Base-by-base conservation (phyloP, 2,113 vertebrate species). In the Lamprotornis superbus region DNA sequence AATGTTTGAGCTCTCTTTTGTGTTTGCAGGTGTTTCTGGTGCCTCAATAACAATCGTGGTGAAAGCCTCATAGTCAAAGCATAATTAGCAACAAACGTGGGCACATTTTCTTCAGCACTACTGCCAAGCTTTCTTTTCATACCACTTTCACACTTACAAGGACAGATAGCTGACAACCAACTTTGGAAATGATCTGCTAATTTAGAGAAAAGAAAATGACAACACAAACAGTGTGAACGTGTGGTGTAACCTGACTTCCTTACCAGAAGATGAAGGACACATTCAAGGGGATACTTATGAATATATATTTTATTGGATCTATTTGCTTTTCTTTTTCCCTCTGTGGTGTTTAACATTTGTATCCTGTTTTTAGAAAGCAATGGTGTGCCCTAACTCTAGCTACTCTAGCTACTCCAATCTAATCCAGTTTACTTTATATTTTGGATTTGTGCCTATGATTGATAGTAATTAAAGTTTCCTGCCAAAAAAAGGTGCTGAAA, bases 401-500 rank as follows among this genome's bases (percentile, higher is more conserved):
- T 75, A 50, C 6, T 49, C 24, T 18, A 76, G 55, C 15, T 75
- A 63, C 44, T 35, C 2, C 4, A 70, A 81, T 74, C 30, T 63
- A 80, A 92, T 60, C 42, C 30, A 63, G 47, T 80, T 82, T 89
- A 87, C 18, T 84, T 80, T 92, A 21, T 63, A 28, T 42, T 81
- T 91, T 96, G 88, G 76, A 88, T 80, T 81, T 78, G 13, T 71
- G 56, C 50, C 50, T 52, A 28, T 84, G 35, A 77, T 74, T 67
- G 47, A 93, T n/a, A 57, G 33, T 68, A 89, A 94, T 94, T 90
- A 89, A 88, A 76, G 12, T 56, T 81, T 81, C 21, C 47, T 78
- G 42, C 16, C 71, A 83, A 92, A 78, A 56, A 94, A 93, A 63
- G 27, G 55, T 90, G 35, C 21, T 88, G 83, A 83, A 94, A 90